These are phyloP conservation scores for Chloroclysta siterata DNA, from an alignment of 2,888 invertebrate species.

Conservation along the genomic window DNA sequence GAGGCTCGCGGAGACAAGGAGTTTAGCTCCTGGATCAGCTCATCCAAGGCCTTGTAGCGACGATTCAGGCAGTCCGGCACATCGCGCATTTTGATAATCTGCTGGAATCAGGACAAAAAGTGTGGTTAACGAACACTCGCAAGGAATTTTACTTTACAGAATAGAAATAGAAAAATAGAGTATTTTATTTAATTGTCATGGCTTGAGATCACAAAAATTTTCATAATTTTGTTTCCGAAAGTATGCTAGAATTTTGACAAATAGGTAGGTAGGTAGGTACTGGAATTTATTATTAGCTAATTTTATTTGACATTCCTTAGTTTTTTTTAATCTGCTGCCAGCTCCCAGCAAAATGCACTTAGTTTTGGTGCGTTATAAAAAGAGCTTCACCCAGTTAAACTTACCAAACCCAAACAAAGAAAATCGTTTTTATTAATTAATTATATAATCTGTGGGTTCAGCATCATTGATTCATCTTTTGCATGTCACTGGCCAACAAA, in stretches of 20 bases:
- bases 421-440: too few relatives aligned
- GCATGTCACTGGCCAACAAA: too few relatives aligned
- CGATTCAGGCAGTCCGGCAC: conserved; percentile 65
- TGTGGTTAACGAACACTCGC: neutral
- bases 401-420: too few relatives aligned
- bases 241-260: conserved; percentile 41
- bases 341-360: too few relatives aligned
- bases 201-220: conserved; percentile 43
- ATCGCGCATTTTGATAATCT: conserved; percentile 53
- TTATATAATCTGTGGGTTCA: too few relatives aligned
- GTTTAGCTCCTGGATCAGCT: conserved; percentile 60
- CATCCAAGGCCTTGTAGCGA: conserved; percentile 64
- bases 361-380: too few relatives aligned
- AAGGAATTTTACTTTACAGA: conserved; percentile 14
- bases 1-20: conserved; percentile 28
- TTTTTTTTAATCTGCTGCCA: too few relatives aligned
- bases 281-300: too few relatives aligned
- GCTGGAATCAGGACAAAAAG: neutral
- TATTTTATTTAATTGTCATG: conserved; percentile 42
- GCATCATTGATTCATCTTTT: too few relatives aligned
- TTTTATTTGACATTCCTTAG: too few relatives aligned
- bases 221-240: conserved; percentile 34
- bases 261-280: conserved; percentile 1
- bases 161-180: neutral
- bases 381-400: too few relatives aligned